These are phyloP conservation scores for Cephus spinipes DNA, from an alignment of 2,888 invertebrate species.

Conservation along the genomic window DNA sequence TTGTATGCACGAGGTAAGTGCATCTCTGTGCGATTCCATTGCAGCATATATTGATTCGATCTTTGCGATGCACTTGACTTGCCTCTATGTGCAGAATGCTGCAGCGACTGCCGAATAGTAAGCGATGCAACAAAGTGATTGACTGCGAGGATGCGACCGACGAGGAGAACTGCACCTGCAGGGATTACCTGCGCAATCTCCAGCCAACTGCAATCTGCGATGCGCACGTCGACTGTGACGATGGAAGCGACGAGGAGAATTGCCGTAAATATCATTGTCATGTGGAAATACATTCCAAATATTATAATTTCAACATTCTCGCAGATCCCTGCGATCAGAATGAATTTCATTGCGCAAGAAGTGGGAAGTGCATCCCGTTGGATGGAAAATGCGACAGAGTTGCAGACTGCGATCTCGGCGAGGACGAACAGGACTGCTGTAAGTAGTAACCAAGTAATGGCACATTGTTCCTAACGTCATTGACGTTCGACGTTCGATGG, in stretches of 20 bases:
- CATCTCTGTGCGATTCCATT: background rate
- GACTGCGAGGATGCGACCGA: constrained; percentile 89
- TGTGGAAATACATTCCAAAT: background rate
- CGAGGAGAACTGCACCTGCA: constrained; percentile 79
- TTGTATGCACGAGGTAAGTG: background rate
- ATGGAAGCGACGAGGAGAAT: constrained; percentile 79
- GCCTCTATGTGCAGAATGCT: constrained; percentile 69
- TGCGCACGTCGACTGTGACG: constrained; percentile 79
- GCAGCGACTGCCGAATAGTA: constrained; percentile 72
- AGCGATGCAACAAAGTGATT: constrained; percentile 76
- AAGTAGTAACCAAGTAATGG: constrained; percentile 57
- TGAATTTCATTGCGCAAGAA: constrained; percentile 75
- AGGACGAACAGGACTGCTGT: constrained; percentile 87
- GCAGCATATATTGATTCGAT: background rate
- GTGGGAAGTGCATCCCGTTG: constrained; percentile 74
- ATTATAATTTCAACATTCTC: constrained; percentile 32
- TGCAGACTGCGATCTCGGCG: constrained; percentile 75
- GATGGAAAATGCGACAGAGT: constrained; percentile 75
- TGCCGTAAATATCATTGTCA: constrained; percentile 71
- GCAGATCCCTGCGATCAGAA: constrained; percentile 71
- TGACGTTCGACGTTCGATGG: no score
- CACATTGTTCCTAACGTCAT: no score
- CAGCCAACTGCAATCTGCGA: constrained; percentile 77
- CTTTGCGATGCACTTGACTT: background rate
- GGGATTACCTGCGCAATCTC: constrained; percentile 73